phyloP scores from a whole-genome alignment of 2,113 vertebrate species.

The Tupaia chinensis region DNA sequence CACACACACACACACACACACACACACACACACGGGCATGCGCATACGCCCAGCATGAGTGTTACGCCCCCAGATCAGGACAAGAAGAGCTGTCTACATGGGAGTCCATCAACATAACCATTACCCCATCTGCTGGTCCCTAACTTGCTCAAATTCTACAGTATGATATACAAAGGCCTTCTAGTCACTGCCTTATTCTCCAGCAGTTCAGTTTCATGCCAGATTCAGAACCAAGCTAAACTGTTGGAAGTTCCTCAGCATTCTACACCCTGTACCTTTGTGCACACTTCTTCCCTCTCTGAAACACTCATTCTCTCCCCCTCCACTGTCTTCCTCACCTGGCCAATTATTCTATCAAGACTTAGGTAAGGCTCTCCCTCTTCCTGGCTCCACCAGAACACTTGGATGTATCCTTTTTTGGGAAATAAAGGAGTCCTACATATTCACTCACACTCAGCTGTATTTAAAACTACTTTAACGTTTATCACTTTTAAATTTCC shows the following conservation, averaged over 20 bases:
- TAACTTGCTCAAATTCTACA: neutral
- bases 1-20: too few relatives aligned
- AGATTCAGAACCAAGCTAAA: neutral
- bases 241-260: neutral
- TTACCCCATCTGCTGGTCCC: too few relatives aligned
- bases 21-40: too few relatives aligned
- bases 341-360: neutral
- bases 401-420: neutral
- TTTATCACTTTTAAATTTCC: neutral
- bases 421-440: neutral
- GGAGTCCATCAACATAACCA: too few relatives aligned
- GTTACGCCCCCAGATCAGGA: too few relatives aligned
- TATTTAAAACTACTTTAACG: neutral
- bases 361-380: neutral
- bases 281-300: neutral
- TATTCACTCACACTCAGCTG: neutral
- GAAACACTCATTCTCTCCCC: neutral
- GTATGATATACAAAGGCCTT: neutral
- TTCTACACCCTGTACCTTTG: neutral
- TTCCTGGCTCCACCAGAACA: neutral
- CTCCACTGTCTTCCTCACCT: neutral
- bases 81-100: too few relatives aligned
- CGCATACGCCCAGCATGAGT: too few relatives aligned
- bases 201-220: neutral
- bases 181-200: neutral